Conservation (phyloP, 2,888 invertebrate species). For the Tryphoninae sp. region DNA sequence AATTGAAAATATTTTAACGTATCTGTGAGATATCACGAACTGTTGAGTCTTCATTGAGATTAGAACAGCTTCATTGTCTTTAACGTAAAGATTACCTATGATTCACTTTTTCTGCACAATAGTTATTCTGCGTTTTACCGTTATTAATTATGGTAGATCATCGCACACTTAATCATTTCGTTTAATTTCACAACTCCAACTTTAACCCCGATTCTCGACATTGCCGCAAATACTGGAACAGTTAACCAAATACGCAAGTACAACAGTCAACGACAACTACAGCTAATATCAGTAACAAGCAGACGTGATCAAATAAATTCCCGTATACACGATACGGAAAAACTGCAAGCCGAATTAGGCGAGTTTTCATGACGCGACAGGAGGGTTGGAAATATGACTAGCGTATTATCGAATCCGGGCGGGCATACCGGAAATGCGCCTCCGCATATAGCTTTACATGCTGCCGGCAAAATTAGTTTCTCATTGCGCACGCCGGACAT, state of each 20-base stretch:
- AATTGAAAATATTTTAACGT: constrained; percentile 25
- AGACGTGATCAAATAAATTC: background rate
- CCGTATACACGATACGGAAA: background rate
- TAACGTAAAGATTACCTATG: too few species aligned
- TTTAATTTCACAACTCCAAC: background rate
- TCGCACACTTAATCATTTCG: too few species aligned
- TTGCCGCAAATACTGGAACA: constrained; percentile 11
- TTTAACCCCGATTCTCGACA: background rate
- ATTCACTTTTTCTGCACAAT: too few species aligned
- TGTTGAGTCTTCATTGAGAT: constrained; percentile 2
- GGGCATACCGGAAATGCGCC: constrained; percentile 49
- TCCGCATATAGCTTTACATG: constrained; percentile 26
- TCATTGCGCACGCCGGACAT: constrained; percentile 57
- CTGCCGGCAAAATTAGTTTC: constrained; percentile 37
- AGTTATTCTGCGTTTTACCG: too few species aligned
- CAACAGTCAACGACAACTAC: background rate
- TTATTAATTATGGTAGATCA: too few species aligned
- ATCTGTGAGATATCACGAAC: background rate
- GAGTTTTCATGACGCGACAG: background rate
- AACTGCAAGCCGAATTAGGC: background rate
- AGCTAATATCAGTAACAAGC: background rate
- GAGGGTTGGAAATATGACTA: background rate
- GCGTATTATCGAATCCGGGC: constrained; percentile 27
- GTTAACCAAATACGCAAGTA: background rate
- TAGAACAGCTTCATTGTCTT: background rate